Base-by-base conservation (phyloP, 2,888 invertebrate genomes). In the Syrphus vitripennis region DNA sequence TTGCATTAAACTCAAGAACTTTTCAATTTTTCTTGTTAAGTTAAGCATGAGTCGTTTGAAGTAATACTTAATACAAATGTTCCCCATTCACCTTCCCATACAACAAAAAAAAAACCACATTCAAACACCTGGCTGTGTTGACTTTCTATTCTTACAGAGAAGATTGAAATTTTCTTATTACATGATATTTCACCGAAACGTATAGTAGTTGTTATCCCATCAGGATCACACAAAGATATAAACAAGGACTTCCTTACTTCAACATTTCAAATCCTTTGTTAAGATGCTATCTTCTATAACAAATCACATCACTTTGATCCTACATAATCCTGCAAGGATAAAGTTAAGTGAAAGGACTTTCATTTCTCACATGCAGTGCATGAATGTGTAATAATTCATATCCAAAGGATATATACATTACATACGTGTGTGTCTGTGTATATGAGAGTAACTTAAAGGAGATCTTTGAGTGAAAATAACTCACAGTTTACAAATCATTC, bases 251-350 rank as follows among this genome's bases (percentile, higher is more conserved):
- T 48, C 14, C 26, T 61, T 50, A 14, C 45, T 19, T 26, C 19
- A n/a, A 1, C 21, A 48, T 63, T n/a, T 29, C 16, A 37, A 50
- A 50, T 67, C 74, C 29, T 26, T 53, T 63, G 34, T 34, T 42
- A 57, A 65, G 53, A 63, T 53, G 5, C 21, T 65, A 55, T 65
- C 31, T 7, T 26, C n/a, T 48, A 67, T 26, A 76, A 57, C 45
- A 76, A 67, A 75, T 65, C 75, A 55, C 55, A 55, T 75, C 55
- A 65, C n/a, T 50, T 50, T 50, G 34, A 67, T 67, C 67, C 67
- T 50, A 34, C n/a, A 34, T 34, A 67, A 67, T 67, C 67, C 67
- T 48, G n/a, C 24, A 7, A 50, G 61, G 61, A 74, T 75, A 65
- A 42, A 53, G 31, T 75, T 55, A 57, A 75, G 65, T 57, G 45